Conservation (phyloP, 2,113 vertebrate species). For the Alces alces region DNA sequence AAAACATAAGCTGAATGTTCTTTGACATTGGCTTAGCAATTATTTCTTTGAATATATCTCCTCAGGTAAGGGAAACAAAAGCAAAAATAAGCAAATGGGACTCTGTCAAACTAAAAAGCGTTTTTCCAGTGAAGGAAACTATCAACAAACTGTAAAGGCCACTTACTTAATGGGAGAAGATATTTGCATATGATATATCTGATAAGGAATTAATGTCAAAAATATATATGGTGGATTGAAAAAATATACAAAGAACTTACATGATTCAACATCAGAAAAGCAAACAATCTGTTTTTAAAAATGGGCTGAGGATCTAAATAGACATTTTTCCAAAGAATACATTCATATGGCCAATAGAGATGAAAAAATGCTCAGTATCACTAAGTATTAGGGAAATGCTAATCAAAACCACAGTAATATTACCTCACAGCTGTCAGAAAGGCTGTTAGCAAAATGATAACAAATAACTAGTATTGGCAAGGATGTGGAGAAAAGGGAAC, state of each 20-base stretch:
- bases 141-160: background rate
- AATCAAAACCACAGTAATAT: background rate
- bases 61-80: background rate
- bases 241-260: background rate
- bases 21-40: background rate
- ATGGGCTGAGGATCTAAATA: background rate
- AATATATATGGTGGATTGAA: background rate
- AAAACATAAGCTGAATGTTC: background rate
- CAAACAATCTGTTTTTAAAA: background rate
- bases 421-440: background rate
- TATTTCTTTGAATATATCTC: background rate
- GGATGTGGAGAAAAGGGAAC: background rate
- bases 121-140: background rate
- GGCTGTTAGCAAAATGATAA: background rate
- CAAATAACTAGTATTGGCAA: background rate
- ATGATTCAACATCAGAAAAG: background rate
- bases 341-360: background rate
- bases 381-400: background rate
- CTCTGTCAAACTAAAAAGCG: background rate
- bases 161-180: background rate
- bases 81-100: background rate
- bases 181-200: background rate
- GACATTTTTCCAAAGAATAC: background rate
- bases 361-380: background rate
- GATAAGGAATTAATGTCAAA: background rate